These are phyloP conservation scores for Ctenopoma multispine DNA, from an alignment of 2,797 vertebrate genomes.

Conservation along the genomic window DNA sequence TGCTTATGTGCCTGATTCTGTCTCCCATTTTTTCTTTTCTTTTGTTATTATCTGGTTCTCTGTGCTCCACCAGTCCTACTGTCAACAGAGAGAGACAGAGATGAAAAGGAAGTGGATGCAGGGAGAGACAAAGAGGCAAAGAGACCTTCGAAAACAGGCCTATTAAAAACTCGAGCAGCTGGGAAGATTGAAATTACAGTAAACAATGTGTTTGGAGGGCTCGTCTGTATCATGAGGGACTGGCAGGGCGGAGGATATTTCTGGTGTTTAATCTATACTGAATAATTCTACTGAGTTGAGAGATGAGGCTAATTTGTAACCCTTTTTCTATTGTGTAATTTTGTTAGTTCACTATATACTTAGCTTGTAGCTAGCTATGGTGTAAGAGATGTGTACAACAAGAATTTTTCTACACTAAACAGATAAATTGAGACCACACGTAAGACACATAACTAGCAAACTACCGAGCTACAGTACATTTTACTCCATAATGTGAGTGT, in stretches of 20 bases:
- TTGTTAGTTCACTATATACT: neutral
- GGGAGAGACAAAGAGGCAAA: constrained; percentile 24
- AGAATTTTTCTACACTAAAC: neutral
- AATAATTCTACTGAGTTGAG: neutral
- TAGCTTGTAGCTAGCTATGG: neutral
- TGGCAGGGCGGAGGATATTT: neutral
- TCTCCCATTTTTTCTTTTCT: neutral
- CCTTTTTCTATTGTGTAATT: too few relatives aligned
- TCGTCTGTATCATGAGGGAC: neutral
- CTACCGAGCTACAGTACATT: too few relatives aligned
- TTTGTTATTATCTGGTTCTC: constrained; percentile 46
- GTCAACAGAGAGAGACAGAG: constrained; percentile 26
- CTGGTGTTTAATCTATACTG: neutral
- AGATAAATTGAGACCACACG: too few relatives aligned
- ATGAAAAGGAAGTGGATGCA: constrained; percentile 24
- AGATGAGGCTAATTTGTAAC: too few relatives aligned
- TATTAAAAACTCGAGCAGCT: constrained; percentile 48
- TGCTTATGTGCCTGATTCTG: constrained; percentile 7
- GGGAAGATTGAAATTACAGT: constrained; percentile 48
- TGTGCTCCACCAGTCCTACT: constrained; percentile 64
- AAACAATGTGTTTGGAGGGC: constrained; percentile 33
- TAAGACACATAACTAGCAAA: neutral
- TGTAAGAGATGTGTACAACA: neutral
- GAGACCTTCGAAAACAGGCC: constrained; percentile 46
- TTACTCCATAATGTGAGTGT: neutral